Base-by-base conservation (phyloP, 2,888 invertebrate genomes). In the Hedychridium roseum region DNA sequence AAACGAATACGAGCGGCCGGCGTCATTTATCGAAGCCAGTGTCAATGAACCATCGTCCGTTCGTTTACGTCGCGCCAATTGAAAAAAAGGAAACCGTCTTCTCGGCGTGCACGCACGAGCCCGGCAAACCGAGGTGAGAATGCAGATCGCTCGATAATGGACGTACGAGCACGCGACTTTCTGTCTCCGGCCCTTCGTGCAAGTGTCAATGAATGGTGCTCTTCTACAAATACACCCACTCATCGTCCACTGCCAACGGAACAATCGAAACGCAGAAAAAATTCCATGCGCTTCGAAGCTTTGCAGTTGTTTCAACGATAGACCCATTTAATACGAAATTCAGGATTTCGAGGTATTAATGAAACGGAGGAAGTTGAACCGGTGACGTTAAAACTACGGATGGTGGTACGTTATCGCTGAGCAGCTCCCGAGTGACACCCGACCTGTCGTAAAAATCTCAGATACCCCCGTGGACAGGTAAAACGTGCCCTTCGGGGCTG, bases 301-400 rank as follows among this genome's bases (percentile, higher is more conserved):
- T 23, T 23, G 5, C 9, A 23, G 5, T 23, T 6, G 5, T 4
- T 23, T 4, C 5, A 23, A 23, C 4, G 9, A 23, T 9, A 23
- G 9, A 23, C 9, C 16, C 16, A 32, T n/a, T 15, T 11, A 1
- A 9, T 23, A 6, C 23, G 23, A 23, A 23, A 4, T 23, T 23
- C 23, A 30, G 30, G 12, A 12, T 7, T 4, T 14, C 12, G 16
- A 14, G 16, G 32, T 15, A 14, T 15, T 12, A 31, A 9, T 15
- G 31, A 31, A 15, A 6, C 23, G 9, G 23, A 9, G 23, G 9
- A 17, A 16, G 14, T 17, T 17, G 32, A 11, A 9, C 14, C 42
- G 40, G 61, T 64, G 66, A 72, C 71, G 71, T 74, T 73, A 71
- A 74, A 74, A 71, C 70, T 64, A 67, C 66, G 59, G 70, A 70